phyloP scores from a whole-genome alignment of 2,888 invertebrate genomes.

The Quadroppia sp. region DNA sequence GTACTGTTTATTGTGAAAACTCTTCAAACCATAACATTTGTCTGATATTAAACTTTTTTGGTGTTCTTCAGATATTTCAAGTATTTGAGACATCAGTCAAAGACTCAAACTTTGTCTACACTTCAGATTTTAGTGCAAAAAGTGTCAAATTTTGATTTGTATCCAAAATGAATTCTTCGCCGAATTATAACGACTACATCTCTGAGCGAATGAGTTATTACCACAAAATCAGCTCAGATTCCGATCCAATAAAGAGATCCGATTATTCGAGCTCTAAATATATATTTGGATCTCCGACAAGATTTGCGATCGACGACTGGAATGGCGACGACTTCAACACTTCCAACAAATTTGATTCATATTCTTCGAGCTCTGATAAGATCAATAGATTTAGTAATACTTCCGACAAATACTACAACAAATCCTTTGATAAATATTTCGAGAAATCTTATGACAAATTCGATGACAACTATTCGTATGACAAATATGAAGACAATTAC shows the following conservation, averaged over 20 bases:
- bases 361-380: neutral
- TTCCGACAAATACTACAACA: conserved; percentile 6
- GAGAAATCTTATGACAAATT: neutral
- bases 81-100: neutral
- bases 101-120: neutral
- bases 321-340: neutral
- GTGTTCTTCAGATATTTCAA: neutral
- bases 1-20: conserved; percentile 19
- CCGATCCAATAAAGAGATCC: neutral
- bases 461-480: conserved; percentile 5
- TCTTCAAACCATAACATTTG: conserved; percentile 31
- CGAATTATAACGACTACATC: neutral
- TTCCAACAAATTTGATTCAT: neutral
- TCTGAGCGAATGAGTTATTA: neutral
- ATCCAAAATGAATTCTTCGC: neutral
- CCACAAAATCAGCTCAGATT: neutral
- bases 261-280: conserved; percentile 13
- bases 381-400: neutral
- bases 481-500: conserved; percentile 17
- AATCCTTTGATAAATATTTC: conserved; percentile 3
- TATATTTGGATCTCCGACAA: conserved; percentile 7
- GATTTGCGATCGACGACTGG: neutral
- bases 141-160: neutral
- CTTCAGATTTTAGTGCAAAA: neutral
- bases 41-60: neutral